Base-by-base conservation (phyloP, 1,140 invertebrate genomes). In the Drosophila sproati region DNA sequence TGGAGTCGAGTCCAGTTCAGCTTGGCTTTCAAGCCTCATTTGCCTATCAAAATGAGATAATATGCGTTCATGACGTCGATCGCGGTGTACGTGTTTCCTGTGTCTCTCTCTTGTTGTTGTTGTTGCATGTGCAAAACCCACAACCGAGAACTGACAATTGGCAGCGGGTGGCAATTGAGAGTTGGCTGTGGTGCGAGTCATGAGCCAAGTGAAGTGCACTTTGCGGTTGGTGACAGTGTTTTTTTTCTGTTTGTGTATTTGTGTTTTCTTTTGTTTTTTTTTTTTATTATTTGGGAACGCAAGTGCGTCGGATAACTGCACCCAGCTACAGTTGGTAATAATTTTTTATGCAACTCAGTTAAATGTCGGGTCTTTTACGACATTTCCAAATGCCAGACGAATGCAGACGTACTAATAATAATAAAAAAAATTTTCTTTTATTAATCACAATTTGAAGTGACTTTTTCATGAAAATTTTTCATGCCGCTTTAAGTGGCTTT, bases 1-100 rank as follows among this genome's bases (percentile, higher is more conserved):
- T 59, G 10, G 43, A 56, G 66, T 66, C 52, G 64, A 34, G 32
- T 55, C 55, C 60, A 48, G 47, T 54, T 20, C 47, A 34, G 45
- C 66, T 66, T 82, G 82, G 86, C 85, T 85, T 89, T 90, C 74
- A 80, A 80, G 87, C 77, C 87, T 83, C 88, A 87, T 91, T 91
- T 87, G 80, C 79, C 87, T 87, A 90, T 91, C 87, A 87, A 85
- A 82, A 63, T 82, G 77, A 91, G 86, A 82, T 90, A 90, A 90
- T 76, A 90, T 77, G 73, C 76, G 80, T 81, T 83, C 70, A 75
- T 89, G 77, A 89, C 76, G 83, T 87, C 76, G 79, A 88, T 75
- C 66, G 51, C 71, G 41, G 28, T 57, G 82, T 87, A 88, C 85
- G 85, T 88, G 85, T 88, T 88, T 89, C 85, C 85, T 80, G 82